phyloP scores from a whole-genome alignment of 1,140 invertebrate genomes.

The Contarinia nasturtii region DNA sequence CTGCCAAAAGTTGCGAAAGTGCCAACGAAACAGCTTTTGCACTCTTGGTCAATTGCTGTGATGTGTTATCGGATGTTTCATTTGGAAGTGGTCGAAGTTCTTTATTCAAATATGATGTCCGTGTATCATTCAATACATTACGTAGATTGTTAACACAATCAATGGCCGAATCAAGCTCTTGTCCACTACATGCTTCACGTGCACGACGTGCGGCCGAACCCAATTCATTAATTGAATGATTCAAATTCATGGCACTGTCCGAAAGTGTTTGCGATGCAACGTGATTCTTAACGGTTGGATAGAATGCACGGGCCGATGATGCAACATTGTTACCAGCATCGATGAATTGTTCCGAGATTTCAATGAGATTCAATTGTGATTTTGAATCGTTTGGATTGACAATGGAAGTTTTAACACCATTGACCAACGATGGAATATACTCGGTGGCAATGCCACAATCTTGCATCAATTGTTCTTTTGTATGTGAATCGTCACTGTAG shows the following conservation, averaged over 20 bases:
- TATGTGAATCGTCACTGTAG: constrained; percentile 28
- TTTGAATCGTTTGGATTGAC: constrained; percentile 51
- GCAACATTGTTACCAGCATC: constrained; percentile 48
- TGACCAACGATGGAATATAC: constrained; percentile 62
- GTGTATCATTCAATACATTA: constrained; percentile 63
- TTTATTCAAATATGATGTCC: constrained; percentile 46
- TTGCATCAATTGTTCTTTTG: constrained; percentile 38
- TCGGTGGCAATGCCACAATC: constrained; percentile 61
- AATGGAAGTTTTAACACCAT: constrained; percentile 56
- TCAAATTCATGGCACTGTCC: constrained; percentile 18
- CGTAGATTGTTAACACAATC: constrained; percentile 64
- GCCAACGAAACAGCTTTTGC: constrained; percentile 38
- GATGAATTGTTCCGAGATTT: constrained; percentile 70
- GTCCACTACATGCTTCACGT: constrained; percentile 69
- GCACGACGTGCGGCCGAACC: constrained; percentile 61
- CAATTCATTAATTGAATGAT: constrained; percentile 29
- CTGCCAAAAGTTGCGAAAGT: constrained; percentile 68
- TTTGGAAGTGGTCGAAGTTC: constrained; percentile 65
- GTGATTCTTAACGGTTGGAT: constrained; percentile 73
- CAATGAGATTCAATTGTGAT: constrained; percentile 65
- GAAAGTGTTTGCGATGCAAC: constrained; percentile 45
- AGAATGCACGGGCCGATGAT: constrained; percentile 55
- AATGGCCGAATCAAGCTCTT: constrained; percentile 66
- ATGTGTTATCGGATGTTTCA: constrained; percentile 62
- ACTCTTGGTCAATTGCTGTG: constrained; percentile 45